Evolutionary conservation across 2,888 invertebrate species (phyloP).

Genomic region (Agelastica alni): DNA sequence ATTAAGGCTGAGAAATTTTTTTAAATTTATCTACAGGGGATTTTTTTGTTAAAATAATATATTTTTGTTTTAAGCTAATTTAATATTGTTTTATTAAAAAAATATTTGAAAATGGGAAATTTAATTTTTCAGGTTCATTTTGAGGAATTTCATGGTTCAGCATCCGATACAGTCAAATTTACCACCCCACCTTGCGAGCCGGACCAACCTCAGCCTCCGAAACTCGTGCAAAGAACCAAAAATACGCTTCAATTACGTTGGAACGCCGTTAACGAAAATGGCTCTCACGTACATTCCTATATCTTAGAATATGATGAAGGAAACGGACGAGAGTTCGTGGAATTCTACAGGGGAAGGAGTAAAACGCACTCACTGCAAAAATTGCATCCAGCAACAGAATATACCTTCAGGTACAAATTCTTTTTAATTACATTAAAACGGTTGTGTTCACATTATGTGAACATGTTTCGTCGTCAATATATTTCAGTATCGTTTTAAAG

Average conservation of each 20-base stretch:
- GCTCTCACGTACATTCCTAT: conserved; percentile 76
- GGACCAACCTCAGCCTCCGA: conserved; percentile 72
- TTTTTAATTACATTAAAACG: no score
- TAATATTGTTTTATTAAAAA: no score
- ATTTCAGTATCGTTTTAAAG: no score
- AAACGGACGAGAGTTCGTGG: conserved; percentile 69
- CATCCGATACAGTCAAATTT: conserved; percentile 79
- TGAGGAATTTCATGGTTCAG: conserved; percentile 74
- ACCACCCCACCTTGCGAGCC: conserved; percentile 82
- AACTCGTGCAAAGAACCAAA: conserved; percentile 72
- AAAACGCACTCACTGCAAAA: conserved; percentile 77
- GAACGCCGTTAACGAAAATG: conserved; percentile 77
- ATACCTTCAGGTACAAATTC: conserved; percentile 64
- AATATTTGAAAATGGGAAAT: no score
- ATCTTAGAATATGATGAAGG: conserved; percentile 79
- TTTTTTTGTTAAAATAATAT: no score
- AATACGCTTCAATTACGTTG: conserved; percentile 73
- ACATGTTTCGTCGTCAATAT: no score
- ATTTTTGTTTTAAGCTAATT: no score
- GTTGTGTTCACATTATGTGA: no score
- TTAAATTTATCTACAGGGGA: no score
- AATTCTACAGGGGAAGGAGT: conserved; percentile 72
- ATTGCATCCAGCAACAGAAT: conserved; percentile 77
- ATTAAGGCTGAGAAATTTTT: no score
- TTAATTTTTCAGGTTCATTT: conserved; percentile 73